A percentile compares a stretch with the other conserved stretches of the same genome.
Evolutionary conservation across 2,113 vertebrate species (phyloP).

Genomic region (Rutilus rutilus): DNA sequence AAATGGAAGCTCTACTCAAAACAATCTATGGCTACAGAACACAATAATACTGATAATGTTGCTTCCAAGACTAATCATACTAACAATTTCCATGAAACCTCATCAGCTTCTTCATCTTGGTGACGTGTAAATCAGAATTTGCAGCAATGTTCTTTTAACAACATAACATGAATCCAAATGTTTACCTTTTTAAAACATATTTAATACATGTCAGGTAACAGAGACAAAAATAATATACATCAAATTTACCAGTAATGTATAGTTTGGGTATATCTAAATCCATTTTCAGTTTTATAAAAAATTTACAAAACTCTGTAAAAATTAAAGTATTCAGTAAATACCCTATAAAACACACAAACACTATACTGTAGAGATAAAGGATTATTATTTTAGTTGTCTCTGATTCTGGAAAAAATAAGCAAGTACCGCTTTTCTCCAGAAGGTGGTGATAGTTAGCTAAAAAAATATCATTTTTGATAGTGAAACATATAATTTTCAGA

Average conservation of each 20-base stretch:
- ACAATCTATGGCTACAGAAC: not conserved
- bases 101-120: not conserved
- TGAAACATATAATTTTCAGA: not conserved
- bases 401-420: not conserved
- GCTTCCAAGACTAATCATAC: not conserved
- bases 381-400: not conserved
- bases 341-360: not conserved
- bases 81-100: not conserved
- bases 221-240: not conserved
- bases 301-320: not conserved
- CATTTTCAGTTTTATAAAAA: not conserved
- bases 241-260: not conserved
- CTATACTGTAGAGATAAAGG: not conserved
- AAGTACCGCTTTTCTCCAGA: conserved; percentile 31
- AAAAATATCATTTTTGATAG: not conserved
- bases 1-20: not conserved
- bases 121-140: not conserved
- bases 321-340: not conserved
- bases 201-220: not conserved
- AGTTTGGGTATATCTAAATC: not conserved
- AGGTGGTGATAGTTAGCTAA: conserved; percentile 32
- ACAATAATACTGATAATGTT: not conserved
- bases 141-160: not conserved
- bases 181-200: not conserved
- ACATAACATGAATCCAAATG: not conserved